Conservation (phyloP, 2,797 vertebrate species). For the Galagoides demidoff region DNA sequence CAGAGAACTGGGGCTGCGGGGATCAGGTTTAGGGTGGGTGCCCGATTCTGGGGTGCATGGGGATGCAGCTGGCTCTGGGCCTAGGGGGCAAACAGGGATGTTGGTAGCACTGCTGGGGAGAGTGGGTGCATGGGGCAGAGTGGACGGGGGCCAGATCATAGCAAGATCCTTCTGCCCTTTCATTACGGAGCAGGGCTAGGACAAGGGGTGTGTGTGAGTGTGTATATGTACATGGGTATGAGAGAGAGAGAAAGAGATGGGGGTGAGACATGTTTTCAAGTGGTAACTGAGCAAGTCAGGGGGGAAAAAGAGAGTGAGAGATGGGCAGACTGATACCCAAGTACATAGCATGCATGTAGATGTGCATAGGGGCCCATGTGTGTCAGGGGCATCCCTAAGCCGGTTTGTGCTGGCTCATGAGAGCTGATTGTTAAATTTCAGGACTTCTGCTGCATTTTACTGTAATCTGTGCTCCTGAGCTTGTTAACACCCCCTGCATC, state of each 20-base stretch:
- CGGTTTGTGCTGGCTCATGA: background rate
- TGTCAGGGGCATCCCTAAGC: background rate
- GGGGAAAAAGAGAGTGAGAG: background rate
- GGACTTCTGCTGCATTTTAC: no score
- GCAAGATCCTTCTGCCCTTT: background rate
- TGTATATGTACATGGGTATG: no score
- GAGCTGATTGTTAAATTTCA: background rate
- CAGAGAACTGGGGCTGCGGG: background rate
- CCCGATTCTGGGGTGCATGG: background rate
- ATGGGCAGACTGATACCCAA: accelerated
- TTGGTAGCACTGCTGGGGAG: accelerated
- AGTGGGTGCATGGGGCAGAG: accelerated
- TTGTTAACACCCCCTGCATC: accelerated
- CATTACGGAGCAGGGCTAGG: accelerated
- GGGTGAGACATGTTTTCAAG: accelerated
- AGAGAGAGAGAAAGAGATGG: no score
- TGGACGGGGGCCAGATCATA: accelerated
- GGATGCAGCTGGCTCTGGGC: background rate
- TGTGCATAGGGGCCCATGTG: accelerated
- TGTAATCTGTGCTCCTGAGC: accelerated
- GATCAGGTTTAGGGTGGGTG: background rate
- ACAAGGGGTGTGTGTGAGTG: background rate
- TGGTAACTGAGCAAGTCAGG: background rate
- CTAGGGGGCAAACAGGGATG: accelerated
- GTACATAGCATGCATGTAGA: background rate